These are phyloP conservation scores for Albula glossodonta DNA, from an alignment of 2,113 vertebrate genomes.

Conservation along the genomic window DNA sequence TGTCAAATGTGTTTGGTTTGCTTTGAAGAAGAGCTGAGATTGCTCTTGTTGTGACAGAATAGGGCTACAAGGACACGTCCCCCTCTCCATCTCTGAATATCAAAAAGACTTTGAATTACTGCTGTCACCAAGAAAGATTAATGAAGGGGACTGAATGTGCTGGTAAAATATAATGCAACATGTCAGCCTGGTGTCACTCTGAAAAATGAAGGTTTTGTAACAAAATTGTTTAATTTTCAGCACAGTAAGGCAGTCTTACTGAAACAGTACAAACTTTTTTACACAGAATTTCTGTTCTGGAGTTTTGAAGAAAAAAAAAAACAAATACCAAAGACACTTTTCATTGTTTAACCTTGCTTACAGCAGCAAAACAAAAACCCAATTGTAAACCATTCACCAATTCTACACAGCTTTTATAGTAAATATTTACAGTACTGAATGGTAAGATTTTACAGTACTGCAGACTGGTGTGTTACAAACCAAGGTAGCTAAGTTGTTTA, in stretches of 20 bases:
- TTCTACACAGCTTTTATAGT: too few species aligned
- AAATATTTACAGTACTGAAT: too few species aligned
- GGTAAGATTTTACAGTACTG: too few species aligned
- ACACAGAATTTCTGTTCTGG: not conserved
- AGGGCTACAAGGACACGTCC: constrained; percentile 40
- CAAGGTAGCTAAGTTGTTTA: too few species aligned
- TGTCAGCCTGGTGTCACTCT: constrained; percentile 30
- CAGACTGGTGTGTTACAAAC: too few species aligned
- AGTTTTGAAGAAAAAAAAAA: not conserved
- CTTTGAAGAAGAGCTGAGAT: constrained; percentile 34
- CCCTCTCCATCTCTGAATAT: constrained; percentile 45
- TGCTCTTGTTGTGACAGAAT: constrained; percentile 53
- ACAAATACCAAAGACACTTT: not conserved
- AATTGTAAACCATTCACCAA: too few species aligned
- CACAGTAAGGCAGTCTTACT: constrained; percentile 10
- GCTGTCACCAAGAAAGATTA: constrained; percentile 45
- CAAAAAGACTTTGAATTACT: constrained; percentile 47
- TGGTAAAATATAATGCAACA: constrained; percentile 31
- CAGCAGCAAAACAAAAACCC: not conserved
- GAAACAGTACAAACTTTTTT: constrained; percentile 22
- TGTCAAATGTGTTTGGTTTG: constrained; percentile 41
- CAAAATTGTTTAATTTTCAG: constrained; percentile 34
- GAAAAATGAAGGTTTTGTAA: constrained; percentile 36
- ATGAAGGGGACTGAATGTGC: constrained; percentile 45
- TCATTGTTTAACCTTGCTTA: not conserved